These are phyloP conservation scores for Oophaga pumilio DNA, from an alignment of 2,113 vertebrate species.

Conservation along the genomic window DNA sequence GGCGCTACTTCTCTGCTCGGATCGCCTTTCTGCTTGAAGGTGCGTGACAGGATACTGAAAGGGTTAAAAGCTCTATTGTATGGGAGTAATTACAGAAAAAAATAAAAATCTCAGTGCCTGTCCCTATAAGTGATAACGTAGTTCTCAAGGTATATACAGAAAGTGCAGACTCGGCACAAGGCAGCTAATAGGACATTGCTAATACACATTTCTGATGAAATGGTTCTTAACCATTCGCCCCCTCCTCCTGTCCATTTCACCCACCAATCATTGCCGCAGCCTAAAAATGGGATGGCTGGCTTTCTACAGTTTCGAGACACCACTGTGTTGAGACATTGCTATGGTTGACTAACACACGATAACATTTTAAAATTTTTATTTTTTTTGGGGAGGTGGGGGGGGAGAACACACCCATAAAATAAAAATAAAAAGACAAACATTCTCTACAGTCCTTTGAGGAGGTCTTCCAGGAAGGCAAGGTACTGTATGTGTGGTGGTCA, in stretches of 20 bases:
- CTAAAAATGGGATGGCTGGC: constrained; percentile 6
- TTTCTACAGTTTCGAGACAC: neutral
- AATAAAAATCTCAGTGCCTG: neutral
- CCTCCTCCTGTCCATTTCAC: neutral
- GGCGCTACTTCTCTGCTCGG: neutral
- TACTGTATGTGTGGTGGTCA: neutral
- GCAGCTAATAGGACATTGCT: neutral
- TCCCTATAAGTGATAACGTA: neutral
- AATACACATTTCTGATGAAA: constrained; percentile 5
- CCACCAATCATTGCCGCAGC: neutral
- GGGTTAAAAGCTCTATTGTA: neutral
- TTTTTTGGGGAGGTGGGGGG: too few species aligned
- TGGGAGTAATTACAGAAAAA: neutral
- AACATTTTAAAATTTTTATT: neutral
- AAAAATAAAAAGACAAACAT: neutral
- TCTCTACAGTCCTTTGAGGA: neutral
- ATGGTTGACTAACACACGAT: neutral
- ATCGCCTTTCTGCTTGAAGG: neutral
- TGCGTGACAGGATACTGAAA: neutral
- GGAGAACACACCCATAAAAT: neutral
- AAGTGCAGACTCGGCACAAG: constrained; percentile 3
- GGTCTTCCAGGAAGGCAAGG: neutral
- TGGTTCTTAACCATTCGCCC: neutral
- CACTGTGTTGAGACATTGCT: neutral
- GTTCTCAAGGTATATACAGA: neutral